A percentile compares a stretch with the other conserved stretches of the same genome.
These are phyloP conservation scores for Dinoponera quadriceps DNA, from an alignment of 1,140 invertebrate species.

Conservation along the genomic window DNA sequence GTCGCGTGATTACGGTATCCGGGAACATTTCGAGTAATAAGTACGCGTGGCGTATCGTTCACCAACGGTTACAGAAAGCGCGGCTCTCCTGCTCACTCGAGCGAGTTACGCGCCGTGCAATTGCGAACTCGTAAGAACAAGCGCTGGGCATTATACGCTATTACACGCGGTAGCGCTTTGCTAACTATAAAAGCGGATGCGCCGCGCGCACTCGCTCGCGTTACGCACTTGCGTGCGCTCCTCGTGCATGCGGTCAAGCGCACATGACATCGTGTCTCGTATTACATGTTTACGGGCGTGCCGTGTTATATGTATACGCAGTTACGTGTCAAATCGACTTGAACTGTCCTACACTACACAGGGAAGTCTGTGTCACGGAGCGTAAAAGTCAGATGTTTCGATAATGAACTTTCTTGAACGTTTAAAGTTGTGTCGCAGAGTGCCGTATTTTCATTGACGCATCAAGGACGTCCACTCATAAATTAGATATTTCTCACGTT, in stretches of 20 bases:
- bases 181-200: conserved; percentile 30
- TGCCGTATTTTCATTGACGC: too few species aligned
- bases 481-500: too few species aligned
- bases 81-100: conserved; percentile 2
- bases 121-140: conserved; percentile 52
- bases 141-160: conserved; percentile 50
- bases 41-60: background rate
- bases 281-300: background rate
- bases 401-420: too few species aligned
- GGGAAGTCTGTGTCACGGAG: too few species aligned
- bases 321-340: too few species aligned
- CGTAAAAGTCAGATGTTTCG: too few species aligned
- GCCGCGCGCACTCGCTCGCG: conserved; percentile 17
- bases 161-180: conserved; percentile 57
- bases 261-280: conserved; percentile 1
- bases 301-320: background rate
- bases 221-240: background rate
- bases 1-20: background rate
- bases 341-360: too few species aligned
- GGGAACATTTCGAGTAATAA: background rate
- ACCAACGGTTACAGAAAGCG: background rate
- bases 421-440: too few species aligned
- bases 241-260: conserved; percentile 27
- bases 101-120: conserved; percentile 37
- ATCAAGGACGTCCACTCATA: too few species aligned